Evolutionary conservation across 2,113 vertebrate species (phyloP).

Genomic region (Thermophis baileyi): DNA sequence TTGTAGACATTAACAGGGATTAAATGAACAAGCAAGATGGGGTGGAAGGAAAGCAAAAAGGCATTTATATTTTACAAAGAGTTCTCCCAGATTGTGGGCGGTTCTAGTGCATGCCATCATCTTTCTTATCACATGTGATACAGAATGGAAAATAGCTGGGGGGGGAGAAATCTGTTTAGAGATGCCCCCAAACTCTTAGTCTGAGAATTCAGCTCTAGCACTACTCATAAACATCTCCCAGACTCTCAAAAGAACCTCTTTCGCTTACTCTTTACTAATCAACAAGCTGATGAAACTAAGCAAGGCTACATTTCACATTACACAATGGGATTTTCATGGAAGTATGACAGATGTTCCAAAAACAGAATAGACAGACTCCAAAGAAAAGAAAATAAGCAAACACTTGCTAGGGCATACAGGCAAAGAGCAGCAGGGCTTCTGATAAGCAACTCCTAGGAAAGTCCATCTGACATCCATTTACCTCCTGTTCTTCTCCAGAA

Average conservation of each 20-base stretch:
- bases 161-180: background rate
- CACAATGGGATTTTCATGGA: background rate
- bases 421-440: background rate
- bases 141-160: background rate
- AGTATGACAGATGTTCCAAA: background rate
- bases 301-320: background rate
- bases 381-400: conserved; percentile 20
- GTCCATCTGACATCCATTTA: background rate
- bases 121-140: background rate
- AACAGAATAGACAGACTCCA: conserved; percentile 8
- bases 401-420: background rate
- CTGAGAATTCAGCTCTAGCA: background rate
- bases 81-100: background rate
- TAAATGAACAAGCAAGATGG: background rate
- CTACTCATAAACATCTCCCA: background rate
- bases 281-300: background rate
- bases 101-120: background rate
- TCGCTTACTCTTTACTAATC: background rate
- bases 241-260: background rate
- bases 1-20: background rate
- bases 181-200: background rate
- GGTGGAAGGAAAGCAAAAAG: background rate
- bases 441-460: background rate
- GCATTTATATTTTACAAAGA: background rate
- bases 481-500: background rate